Conservation (phyloP, 2,888 invertebrate genomes). For the Ormyrus pomaceus region DNA sequence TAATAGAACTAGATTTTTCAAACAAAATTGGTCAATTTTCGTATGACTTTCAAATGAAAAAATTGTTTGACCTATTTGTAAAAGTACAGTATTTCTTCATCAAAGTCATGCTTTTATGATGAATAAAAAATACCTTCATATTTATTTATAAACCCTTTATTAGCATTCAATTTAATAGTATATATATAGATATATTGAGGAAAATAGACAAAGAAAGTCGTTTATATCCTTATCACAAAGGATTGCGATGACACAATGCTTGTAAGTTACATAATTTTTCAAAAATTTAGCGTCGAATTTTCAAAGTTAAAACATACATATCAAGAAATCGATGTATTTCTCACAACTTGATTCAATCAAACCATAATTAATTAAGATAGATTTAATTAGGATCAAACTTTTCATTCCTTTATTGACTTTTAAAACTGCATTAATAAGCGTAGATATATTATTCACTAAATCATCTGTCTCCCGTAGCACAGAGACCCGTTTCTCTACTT, state of each 20-base stretch:
- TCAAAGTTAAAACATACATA: conserved; percentile 7
- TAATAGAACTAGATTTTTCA: conserved; percentile 20
- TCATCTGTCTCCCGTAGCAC: neutral
- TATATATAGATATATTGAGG: conserved; percentile 33
- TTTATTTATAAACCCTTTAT: conserved; percentile 37
- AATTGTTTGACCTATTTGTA: conserved; percentile 1
- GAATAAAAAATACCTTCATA: conserved; percentile 45
- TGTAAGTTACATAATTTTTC: conserved; percentile 20
- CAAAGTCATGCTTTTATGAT: conserved; percentile 51
- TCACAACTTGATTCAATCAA: neutral
- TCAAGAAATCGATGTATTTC: conserved; percentile 25
- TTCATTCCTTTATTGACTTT: conserved; percentile 15
- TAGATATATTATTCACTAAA: neutral
- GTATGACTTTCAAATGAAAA: neutral
- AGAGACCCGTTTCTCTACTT: conserved; percentile 45
- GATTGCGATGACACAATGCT: conserved; percentile 12
- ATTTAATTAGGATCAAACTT: neutral
- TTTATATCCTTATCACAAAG: conserved; percentile 16
- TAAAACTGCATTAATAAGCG: neutral
- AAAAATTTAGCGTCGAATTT: conserved; percentile 17
- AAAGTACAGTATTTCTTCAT: conserved; percentile 40
- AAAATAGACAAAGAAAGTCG: conserved; percentile 35
- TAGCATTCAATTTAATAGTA: conserved; percentile 36
- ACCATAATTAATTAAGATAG: neutral
- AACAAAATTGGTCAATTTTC: conserved; percentile 6